These are phyloP conservation scores for Pyrrhosoma nymphula DNA, from an alignment of 2,888 invertebrate species.

Conservation along the genomic window DNA sequence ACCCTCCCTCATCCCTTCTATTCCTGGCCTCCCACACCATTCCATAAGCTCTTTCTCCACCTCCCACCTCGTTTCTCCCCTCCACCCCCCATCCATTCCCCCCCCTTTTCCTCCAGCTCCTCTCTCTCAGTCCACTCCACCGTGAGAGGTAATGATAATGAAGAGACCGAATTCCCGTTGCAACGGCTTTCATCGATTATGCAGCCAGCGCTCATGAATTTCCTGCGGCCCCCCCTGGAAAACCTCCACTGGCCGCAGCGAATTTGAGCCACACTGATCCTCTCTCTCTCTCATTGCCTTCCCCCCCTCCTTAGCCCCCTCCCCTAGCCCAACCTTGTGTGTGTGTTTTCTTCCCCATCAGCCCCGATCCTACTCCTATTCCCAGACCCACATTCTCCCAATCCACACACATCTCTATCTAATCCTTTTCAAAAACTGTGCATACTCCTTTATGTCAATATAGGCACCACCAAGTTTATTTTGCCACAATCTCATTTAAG, in stretches of 20 bases:
- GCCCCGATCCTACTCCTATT: too few relatives aligned
- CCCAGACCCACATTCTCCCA: too few relatives aligned
- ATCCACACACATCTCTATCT: too few relatives aligned
- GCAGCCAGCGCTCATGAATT: conserved; percentile 60
- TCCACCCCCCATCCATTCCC: not conserved
- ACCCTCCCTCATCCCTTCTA: too few relatives aligned
- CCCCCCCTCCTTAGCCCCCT: too few relatives aligned
- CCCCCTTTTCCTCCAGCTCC: not conserved
- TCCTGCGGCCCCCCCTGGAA: conserved; percentile 45
- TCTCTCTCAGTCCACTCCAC: not conserved
- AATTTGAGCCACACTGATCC: conserved; percentile 40
- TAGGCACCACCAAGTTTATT: too few relatives aligned
- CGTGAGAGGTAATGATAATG: conserved; percentile 63
- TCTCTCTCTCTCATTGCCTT: not conserved
- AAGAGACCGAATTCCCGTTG: conserved; percentile 62
- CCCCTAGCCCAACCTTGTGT: too few relatives aligned
- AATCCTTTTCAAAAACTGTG: too few relatives aligned
- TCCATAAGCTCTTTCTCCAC: not conserved
- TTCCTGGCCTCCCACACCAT: not conserved
- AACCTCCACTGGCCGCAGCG: conserved; percentile 62
- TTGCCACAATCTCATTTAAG: too few relatives aligned
- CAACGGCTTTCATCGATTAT: conserved; percentile 62
- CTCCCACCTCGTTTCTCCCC: not conserved
- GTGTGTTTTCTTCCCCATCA: too few relatives aligned
- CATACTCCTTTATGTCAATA: too few relatives aligned